Evolutionary conservation across 92 coral and sea anemone genomes (phyloP).

Genomic region (Desmophyllum pertusum): DNA sequence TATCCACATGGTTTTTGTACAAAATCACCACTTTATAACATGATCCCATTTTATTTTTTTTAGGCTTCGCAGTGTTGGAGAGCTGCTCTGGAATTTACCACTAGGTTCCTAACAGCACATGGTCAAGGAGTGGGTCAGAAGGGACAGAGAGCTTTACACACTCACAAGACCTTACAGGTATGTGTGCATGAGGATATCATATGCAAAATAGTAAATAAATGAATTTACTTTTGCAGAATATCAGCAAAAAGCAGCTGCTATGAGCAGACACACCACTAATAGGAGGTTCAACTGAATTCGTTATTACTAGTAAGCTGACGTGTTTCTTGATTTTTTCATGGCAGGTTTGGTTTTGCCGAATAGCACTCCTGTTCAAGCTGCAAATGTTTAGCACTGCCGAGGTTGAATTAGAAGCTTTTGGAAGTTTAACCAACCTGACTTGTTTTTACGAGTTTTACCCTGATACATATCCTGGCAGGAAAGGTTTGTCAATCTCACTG

Average conservation of each 20-base stretch:
- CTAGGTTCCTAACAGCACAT: constrained; percentile 87
- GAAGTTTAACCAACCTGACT: constrained; percentile 80
- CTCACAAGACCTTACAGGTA: constrained; percentile 88
- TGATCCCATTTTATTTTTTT: background rate
- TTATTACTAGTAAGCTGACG: background rate
- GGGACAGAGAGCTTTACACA: constrained; percentile 81
- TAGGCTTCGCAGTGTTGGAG: constrained; percentile 95
- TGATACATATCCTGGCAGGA: constrained; percentile 83
- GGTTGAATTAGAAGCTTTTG: constrained; percentile 91
- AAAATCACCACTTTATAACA: background rate
- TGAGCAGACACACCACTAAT: no score
- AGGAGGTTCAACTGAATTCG: no score
- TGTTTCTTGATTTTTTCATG: background rate
- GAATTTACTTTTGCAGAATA: no score
- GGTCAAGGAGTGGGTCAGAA: constrained; percentile 81
- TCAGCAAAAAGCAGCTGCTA: no score
- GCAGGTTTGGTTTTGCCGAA: constrained; percentile 93
- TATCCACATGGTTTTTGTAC: background rate
- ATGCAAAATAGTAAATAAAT: no score
- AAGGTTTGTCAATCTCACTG: constrained; percentile 53
- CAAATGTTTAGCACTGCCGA: constrained; percentile 96
- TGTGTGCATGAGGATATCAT: no score
- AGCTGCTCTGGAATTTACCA: constrained; percentile 90
- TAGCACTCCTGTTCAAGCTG: constrained; percentile 84
- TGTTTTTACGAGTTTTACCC: constrained; percentile 93